A percentile compares a stretch with the other conserved stretches of the same genome.
Conservation (phyloP, 2,888 invertebrate species). For the Eurois occulta region DNA sequence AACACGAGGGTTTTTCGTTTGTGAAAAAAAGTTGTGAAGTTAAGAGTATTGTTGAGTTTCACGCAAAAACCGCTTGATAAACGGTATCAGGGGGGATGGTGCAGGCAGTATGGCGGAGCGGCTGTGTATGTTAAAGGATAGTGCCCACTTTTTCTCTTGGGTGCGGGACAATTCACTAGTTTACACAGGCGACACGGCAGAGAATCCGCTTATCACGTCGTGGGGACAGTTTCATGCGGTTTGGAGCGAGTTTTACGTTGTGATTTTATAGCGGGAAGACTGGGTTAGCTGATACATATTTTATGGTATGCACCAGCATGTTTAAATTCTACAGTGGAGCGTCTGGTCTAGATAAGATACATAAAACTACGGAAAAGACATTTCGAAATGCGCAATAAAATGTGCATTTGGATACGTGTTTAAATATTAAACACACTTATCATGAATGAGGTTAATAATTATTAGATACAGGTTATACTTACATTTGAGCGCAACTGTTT, state of each 20-base stretch:
- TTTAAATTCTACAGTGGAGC: constrained; percentile 8
- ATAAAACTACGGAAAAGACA: not conserved
- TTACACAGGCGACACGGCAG: constrained; percentile 60
- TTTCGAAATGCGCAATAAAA: not conserved
- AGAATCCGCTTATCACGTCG: constrained; percentile 58
- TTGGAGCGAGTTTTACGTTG: constrained; percentile 39
- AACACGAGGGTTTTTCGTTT: constrained; percentile 38
- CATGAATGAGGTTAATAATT: too few species aligned
- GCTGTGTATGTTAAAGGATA: constrained; percentile 57
- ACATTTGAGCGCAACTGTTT: constrained; percentile 88
- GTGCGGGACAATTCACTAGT: constrained; percentile 67
- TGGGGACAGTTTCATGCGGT: constrained; percentile 37
- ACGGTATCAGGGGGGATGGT: constrained; percentile 56
- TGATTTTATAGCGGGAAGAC: constrained; percentile 34
- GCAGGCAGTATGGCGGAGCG: constrained; percentile 47
- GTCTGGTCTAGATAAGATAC: not conserved
- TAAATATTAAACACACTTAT: not conserved
- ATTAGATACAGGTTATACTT: constrained; percentile 76
- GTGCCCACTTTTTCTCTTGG: constrained; percentile 71
- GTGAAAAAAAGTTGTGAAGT: constrained; percentile 27
- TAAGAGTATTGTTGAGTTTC: constrained; percentile 39
- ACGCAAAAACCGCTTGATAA: constrained; percentile 51
- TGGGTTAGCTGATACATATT: constrained; percentile 10
- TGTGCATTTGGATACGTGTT: not conserved
- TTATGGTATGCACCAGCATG: constrained; percentile 21